Base-by-base conservation (phyloP, 2,113 vertebrate genomes). In the Prietella phreatophila region DNA sequence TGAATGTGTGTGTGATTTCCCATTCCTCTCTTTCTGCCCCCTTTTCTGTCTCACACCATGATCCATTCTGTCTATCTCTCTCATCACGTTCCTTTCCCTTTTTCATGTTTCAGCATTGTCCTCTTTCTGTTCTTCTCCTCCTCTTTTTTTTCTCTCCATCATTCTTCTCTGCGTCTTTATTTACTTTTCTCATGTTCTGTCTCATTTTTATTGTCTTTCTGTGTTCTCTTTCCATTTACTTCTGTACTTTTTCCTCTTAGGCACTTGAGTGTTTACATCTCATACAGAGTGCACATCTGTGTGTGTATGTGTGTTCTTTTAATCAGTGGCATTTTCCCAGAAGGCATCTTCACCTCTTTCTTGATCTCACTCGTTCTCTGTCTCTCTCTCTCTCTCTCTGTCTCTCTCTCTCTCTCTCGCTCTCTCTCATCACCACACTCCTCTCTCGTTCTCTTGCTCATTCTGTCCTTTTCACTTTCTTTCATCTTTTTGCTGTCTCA, bases 111-210 rank as follows among this genome's bases (percentile, higher is more conserved):
- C 73, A 47, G 73, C 13, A 2, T 76, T 17, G 11, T 39, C 33
- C 30, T 56, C 47, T 22, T 63, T 80, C 53, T 61, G 6, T 56
- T 56, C n/a, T 30, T 17, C 75, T 65, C 5, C 3, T 27, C 8
- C 15, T 53, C 19, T 25, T 55, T 63, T 83, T 87, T 63, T 79
- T 87, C 42, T 20, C 69, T 83, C n/a, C 33, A 10, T 83, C 7
- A 33, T 27, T 39, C 19, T 36, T n/a, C n/a, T 30, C 25, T 47
- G 36, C 17, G 1, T 9, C 25, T 19, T 76, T 20, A 67, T 75
- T 83, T 76, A 50, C 47, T 25, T 30, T 22, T 71, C 65, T 65
- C n/a, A 30, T 56, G 13, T 67, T 55, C 19, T 81, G 15, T 80
- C 25, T 78, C n/a, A 13, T 42, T 61, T 55, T 76, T 33, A 20